These are phyloP conservation scores for Leucopsar rothschildi DNA, from an alignment of 2,113 vertebrate species.

Conservation along the genomic window DNA sequence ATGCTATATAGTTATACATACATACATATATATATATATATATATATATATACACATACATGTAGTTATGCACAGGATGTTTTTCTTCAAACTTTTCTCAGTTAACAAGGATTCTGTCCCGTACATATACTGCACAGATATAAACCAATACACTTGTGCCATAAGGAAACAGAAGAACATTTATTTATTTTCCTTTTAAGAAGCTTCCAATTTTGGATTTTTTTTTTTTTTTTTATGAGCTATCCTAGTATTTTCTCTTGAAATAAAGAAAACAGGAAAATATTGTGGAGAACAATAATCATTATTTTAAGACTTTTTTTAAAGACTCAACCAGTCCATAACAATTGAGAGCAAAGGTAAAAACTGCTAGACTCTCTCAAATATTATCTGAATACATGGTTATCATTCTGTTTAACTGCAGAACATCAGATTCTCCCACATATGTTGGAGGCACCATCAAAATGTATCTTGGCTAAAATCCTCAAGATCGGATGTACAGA, in stretches of 20 bases:
- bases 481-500: neutral
- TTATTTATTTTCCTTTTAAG: neutral
- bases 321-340: neutral
- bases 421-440: neutral
- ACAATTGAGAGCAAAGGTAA: neutral
- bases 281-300: neutral
- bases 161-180: neutral
- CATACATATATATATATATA: no score
- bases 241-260: neutral
- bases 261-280: neutral
- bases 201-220: neutral
- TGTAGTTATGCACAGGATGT: fast-evolving
- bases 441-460: neutral
- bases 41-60: no score
- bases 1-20: neutral
- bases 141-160: neutral
- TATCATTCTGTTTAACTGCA: neutral
- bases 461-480: neutral
- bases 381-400: neutral
- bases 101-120: neutral
- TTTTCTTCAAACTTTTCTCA: neutral
- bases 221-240: neutral
- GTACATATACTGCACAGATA: neutral
- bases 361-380: neutral
- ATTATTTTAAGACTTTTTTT: neutral